Base-by-base conservation (phyloP, 2,797 vertebrate species). In the Salarias fasciatus region DNA sequence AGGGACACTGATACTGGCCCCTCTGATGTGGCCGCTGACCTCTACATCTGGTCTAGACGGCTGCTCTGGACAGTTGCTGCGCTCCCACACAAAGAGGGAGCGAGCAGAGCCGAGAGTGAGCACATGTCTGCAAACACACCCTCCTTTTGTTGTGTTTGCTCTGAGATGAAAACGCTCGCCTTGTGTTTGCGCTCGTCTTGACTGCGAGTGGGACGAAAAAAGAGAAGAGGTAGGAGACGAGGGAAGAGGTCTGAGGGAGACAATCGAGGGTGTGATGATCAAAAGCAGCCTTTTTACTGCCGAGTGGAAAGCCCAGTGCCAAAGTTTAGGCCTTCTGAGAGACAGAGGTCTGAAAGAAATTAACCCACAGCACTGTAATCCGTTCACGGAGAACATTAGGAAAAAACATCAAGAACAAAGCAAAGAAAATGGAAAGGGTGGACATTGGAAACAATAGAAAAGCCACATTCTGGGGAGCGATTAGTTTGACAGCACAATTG, bases 11-110 rank as follows among this genome's bases (percentile, higher is more conserved):
- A 88, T 86, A 79, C 75, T 54, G 73, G 69, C 47, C 80, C 72
- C 63, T 40, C 53, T 53, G 53, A 47, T 53, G 42, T 1, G 53
- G 80, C 56, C 53, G 14, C 76, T 82, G 85, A 90, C 86, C 87
- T 70, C 72, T 75, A 84, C 86, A 88, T 90, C 85, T 88, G 88
- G 82, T 84, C 72, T 66, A 77, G 71, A 66, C 71, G 66, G 72
- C 82, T 84, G 86, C 74, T 75, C 68, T 63, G 83, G 76, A 82
- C 84, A 81, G 58, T 86, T 84, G 78, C 69, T 82, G 15, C 57
- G 76, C 80, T 77, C 83, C 71, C 53, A 73, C 79, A 76, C 77
- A 80, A 64, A 76, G 40, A 56, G 11, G 28, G 33, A 53, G 40
- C 33, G 33, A 53, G 49, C 63, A 13, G 29, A 66, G 57, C 65